Evolutionary conservation across 2,888 invertebrate species (phyloP), one percentile per base, ranked within the genome.

Genomic region (Cotesia congregata): DNA sequence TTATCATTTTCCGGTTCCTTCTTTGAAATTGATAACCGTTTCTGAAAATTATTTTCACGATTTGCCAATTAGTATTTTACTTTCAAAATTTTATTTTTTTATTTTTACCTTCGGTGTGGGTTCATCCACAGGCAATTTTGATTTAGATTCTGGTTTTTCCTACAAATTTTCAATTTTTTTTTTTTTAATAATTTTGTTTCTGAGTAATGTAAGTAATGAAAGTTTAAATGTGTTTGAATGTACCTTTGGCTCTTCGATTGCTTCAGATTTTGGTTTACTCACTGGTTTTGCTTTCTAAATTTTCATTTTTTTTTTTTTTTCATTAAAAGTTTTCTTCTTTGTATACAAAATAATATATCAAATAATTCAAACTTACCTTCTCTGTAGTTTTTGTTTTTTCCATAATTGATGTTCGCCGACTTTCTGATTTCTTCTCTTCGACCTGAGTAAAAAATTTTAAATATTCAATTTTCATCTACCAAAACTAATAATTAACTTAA

Each of bases 391-490:
- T 83, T 76, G 83, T 85, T 78, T 90, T 90, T 71, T 90, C 90
- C 50, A 88, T 83, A 59, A 90, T 82, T 40, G 91, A 91, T 30
- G 91, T 90, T 70, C 90, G 88, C 80, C 90, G 90, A 80, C 91
- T 91, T 82, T 91, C 91, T 73, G 89, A 86, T 80, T 85, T 90
- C 85, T 91, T 90, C 83, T 91, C 91, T 80, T 91, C 90, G 72
- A 85, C 82, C 88, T 88, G 79, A 75, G 30, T 30, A 30, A 30
- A 3, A 30, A 30, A 30, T 30, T 30, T 30, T 30, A 30, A 68
- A 64, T 17, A 41, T 79, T 79, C n/a, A 6, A 7, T 9, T 50
- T 12, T 12, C 50, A 50, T 3, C 12, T 50, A 12, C 7, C 4
- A 12, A 12, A 12, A 9, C 3, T 12, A 50, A 50, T 50, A 12